Percentiles rank a stretch among this genome's conserved stretches.
Evolutionary conservation across 2,888 invertebrate species (phyloP).

Genomic region (Mesoligia furuncula): DNA sequence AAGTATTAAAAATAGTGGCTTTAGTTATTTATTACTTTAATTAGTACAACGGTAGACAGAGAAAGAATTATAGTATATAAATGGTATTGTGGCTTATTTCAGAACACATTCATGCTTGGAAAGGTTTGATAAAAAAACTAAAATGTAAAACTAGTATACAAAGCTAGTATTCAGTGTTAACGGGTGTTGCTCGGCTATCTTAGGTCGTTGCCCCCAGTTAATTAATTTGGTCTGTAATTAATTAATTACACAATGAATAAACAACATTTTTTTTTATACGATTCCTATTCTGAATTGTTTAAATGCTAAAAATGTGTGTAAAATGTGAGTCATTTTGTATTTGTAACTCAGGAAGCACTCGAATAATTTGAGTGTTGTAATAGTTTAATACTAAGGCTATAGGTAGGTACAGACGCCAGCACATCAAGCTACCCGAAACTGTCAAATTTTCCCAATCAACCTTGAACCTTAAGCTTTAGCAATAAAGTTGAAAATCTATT

Average conservation of each 20-base stretch:
- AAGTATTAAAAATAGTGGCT: too few species aligned
- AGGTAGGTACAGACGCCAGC: background rate
- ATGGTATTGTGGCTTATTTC: background rate
- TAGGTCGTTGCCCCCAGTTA: slow-evolving; percentile 34
- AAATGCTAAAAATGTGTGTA: background rate
- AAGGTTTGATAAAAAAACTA: slow-evolving; percentile 4
- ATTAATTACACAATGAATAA: slow-evolving; percentile 21
- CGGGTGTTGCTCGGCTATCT: slow-evolving; percentile 30
- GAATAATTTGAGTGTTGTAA: background rate
- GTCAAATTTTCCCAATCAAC: too few species aligned
- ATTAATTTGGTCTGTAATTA: slow-evolving; percentile 37
- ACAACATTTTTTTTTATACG: slow-evolving; percentile 4
- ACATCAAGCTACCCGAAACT: too few species aligned
- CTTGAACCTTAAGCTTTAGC: too few species aligned
- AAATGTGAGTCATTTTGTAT: slow-evolving; percentile 4
- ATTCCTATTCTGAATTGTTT: background rate
- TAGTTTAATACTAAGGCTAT: background rate
- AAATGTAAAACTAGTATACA: slow-evolving; percentile 16
- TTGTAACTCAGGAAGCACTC: background rate
- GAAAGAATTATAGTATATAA: too few species aligned
- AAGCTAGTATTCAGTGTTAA: slow-evolving; percentile 27
- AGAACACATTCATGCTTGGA: slow-evolving; percentile 19
- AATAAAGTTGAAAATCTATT: too few species aligned
- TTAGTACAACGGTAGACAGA: background rate
- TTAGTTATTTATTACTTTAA: too few species aligned